phyloP scores from a whole-genome alignment of 92 coral and sea anemone species.

The Zoanthus gigantus region DNA sequence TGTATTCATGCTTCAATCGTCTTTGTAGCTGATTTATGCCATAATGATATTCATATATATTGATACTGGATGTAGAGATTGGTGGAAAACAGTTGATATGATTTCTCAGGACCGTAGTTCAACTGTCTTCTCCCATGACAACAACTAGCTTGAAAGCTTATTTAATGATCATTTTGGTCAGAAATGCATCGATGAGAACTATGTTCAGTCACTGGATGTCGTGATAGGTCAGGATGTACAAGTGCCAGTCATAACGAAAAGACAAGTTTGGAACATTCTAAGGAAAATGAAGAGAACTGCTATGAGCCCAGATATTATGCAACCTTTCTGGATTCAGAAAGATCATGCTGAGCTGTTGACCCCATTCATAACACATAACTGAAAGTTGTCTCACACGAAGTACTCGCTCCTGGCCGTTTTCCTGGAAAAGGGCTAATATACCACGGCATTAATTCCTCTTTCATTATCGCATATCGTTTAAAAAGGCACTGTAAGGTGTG shows the following conservation, averaged over 20 bases:
- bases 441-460: constrained; percentile 50
- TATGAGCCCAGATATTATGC: constrained; percentile 52
- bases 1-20: constrained; percentile 48
- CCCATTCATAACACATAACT: constrained; percentile 50
- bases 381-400: constrained; percentile 44
- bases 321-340: constrained; percentile 28
- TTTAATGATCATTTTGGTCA: not conserved
- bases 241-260: no score
- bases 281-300: constrained; percentile 17
- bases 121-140: not conserved
- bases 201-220: not conserved
- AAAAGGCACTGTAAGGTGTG: constrained; percentile 31
- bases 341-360: constrained; percentile 49
- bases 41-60: constrained; percentile 45
- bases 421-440: constrained; percentile 57
- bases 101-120: not conserved
- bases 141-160: not conserved
- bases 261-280: constrained; percentile 20
- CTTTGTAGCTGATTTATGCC: constrained; percentile 49
- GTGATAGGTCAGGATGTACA: constrained; percentile 6
- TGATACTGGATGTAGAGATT: not conserved
- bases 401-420: constrained; percentile 45
- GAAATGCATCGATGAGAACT: not conserved
- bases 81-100: not conserved
- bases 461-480: constrained; percentile 53